Base-by-base conservation (phyloP, 2,113 vertebrate species). In the Cephalopterus ornatus region DNA sequence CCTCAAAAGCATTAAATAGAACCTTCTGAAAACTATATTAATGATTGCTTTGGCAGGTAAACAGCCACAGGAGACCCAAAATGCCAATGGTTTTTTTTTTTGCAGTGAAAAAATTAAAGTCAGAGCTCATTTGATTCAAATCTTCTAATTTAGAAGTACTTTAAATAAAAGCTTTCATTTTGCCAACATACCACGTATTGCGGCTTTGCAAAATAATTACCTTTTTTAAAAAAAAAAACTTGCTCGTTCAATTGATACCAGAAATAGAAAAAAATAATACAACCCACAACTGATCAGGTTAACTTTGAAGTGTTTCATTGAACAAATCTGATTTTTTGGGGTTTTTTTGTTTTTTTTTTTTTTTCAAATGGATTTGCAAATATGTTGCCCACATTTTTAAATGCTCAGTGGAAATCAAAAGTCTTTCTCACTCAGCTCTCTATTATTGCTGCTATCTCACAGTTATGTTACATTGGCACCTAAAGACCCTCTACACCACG, bases 1-100 rank as follows among this genome's bases (percentile, higher is more conserved):
- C 18, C 79, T 89, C 41, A 66, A 73, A 94, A 88, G 21, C 42
- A 85, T 91, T 79, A 82, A 91, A 93, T 8, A 76, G 19, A 89
- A 76, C 41, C 76, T 79, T 79, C 74, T 76, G 66, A 78, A 85
- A 95, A 76, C n/a, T 62, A 15, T 22, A 93, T 50, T 82, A 94
- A 82, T 79, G 61, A 82, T 75, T 85, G 17, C 53, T 82, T 91
- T 91, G 81, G 74, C 55, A 79, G 27, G 71, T 88, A 79, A 83
- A 88, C 30, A 96, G 70, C 70, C 89, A 89, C 70, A 89, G 87
- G 87, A 91, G 74, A 91, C 26, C 15, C 23, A 53, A 94, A 94
- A 79, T 11, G 2, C 14, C 75, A 91, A 71, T 1, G 2, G 23
- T 55, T 55, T 86, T 78, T 83, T 49, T 73, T 84, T 95, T 86